Conservation (phyloP, 2,113 vertebrate genomes). For the Gopherus flavomarginatus region DNA sequence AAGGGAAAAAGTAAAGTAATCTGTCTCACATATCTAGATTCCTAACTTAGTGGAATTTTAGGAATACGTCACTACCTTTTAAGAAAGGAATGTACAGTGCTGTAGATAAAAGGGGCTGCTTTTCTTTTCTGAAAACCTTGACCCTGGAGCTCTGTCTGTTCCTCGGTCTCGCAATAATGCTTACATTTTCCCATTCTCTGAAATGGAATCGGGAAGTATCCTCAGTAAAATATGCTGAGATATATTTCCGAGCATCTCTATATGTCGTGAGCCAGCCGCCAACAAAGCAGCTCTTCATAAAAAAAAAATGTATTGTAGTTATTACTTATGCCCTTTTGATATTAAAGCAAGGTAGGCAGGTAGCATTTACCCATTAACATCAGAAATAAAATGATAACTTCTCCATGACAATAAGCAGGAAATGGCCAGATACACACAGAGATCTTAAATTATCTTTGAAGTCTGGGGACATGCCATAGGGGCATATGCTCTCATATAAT, state of each 20-base stretch:
- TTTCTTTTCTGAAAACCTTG: background rate
- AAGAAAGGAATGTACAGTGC: slow-evolving; percentile 62
- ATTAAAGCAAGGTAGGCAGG: background rate
- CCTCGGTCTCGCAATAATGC: background rate
- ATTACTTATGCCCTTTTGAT: rapidly evolving
- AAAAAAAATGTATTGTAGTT: rapidly evolving
- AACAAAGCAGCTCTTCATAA: background rate
- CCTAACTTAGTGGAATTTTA: slow-evolving; percentile 10
- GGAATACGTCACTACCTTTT: slow-evolving; percentile 11
- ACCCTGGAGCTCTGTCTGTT: slow-evolving; percentile 6
- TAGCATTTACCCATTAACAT: background rate
- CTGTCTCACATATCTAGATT: slow-evolving; percentile 67
- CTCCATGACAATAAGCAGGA: rapidly evolving
- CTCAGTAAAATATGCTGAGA: background rate
- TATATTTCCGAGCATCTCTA: background rate
- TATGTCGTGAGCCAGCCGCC: background rate
- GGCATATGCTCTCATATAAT: background rate
- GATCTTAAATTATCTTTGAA: background rate
- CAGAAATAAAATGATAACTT: background rate
- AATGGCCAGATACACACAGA: background rate
- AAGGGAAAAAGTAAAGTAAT: slow-evolving; percentile 68
- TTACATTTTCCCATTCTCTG: background rate
- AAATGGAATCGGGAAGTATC: background rate
- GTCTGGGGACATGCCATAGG: background rate
- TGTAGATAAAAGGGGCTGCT: slow-evolving; percentile 26